A percentile compares a stretch with the other conserved stretches of the same genome.
Conservation (phyloP, 2,888 invertebrate genomes). For the Pristionchus fissidentatus region DNA sequence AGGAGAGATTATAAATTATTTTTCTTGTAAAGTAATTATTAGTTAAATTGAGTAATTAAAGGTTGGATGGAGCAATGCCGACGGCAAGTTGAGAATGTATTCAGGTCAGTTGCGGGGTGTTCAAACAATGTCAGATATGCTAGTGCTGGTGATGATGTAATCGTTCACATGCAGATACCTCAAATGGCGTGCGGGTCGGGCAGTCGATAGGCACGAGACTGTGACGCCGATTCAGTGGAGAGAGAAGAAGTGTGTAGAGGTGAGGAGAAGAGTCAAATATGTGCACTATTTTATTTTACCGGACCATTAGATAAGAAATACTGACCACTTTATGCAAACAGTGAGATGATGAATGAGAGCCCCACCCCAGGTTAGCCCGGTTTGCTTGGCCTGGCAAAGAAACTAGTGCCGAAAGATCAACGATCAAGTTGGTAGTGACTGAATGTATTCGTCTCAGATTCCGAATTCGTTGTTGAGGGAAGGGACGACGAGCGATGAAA, state of each 20-base stretch:
- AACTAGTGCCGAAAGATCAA: too few species aligned
- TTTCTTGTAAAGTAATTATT: not conserved
- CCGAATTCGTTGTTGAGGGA: too few species aligned
- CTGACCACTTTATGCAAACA: too few species aligned
- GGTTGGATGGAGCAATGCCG: not conserved
- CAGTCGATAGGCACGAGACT: not conserved
- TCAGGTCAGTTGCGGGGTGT: not conserved
- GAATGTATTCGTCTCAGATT: not conserved
- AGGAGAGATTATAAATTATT: not conserved
- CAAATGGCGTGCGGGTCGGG: conserved; percentile 13
- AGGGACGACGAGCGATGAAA: too few species aligned
- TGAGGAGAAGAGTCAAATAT: not conserved
- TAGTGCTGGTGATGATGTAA: not conserved
- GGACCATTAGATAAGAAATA: too few species aligned
- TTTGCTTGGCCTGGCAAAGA: too few species aligned
- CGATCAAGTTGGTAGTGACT: too few species aligned
- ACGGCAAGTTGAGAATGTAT: conserved; percentile 43
- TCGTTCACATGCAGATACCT: not conserved
- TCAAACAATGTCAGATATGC: not conserved
- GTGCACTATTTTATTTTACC: too few species aligned
- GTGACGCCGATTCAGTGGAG: conserved; percentile 29
- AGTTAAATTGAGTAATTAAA: not conserved
- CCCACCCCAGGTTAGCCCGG: too few species aligned
- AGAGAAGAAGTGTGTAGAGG: not conserved
- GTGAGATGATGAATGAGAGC: too few species aligned